phyloP scores from a whole-genome alignment of 2,113 vertebrate genomes.

The Neolamprologus fasciatus region DNA sequence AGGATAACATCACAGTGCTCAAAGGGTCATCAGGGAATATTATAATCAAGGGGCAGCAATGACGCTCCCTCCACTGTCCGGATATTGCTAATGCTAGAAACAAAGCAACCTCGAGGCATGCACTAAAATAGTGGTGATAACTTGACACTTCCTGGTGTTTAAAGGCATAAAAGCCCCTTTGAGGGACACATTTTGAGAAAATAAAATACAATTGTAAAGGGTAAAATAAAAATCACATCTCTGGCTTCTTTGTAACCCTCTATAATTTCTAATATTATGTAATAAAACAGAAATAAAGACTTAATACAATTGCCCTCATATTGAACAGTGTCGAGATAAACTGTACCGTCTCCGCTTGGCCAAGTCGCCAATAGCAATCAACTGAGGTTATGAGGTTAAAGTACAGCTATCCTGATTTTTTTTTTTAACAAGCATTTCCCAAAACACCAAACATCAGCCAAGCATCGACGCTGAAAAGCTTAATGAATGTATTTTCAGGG shows the following conservation, averaged over 20 bases:
- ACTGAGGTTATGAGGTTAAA: neutral
- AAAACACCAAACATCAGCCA: neutral
- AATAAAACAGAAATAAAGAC: neutral
- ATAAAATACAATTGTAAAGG: neutral
- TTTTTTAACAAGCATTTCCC: neutral
- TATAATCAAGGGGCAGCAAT: neutral
- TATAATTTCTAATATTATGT: neutral
- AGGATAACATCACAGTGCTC: neutral
- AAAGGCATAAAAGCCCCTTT: neutral
- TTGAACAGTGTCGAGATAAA: neutral
- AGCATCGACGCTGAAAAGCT: neutral
- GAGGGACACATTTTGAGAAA: neutral
- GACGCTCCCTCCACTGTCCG: neutral
- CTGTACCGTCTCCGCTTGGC: neutral
- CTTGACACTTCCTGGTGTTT: neutral
- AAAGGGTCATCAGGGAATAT: neutral
- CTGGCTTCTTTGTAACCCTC: neutral
- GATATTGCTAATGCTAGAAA: neutral
- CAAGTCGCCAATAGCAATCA: neutral
- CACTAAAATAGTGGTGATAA: neutral
- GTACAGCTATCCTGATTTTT: neutral
- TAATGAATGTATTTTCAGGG: neutral
- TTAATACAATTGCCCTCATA: neutral
- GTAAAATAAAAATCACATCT: neutral
- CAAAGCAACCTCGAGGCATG: neutral